Base-by-base conservation (phyloP, 2,113 vertebrate genomes). In the Chinchilla lanigera region DNA sequence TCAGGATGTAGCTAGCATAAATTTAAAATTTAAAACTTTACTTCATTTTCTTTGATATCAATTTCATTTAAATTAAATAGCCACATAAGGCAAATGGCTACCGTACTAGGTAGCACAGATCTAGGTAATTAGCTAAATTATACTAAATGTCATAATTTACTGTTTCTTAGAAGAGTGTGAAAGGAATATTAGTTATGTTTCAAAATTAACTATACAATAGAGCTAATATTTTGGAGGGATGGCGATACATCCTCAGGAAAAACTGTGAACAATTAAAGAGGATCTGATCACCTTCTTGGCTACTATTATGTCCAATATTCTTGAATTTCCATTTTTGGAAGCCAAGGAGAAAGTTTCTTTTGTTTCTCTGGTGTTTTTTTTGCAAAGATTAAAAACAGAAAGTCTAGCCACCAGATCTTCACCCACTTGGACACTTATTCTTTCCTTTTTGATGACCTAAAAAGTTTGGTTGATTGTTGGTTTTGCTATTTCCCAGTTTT, bases 21-120 rank as follows among this genome's bases (percentile, higher is more conserved):
- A 35, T 4, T 28, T 11, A 54, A 47, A 28, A 24, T 71, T 86
- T 26, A 75, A 75, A 75, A 44, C 38, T 67, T n/a, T 75, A 52
- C 26, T 81, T 73, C 9, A 81, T 78, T 71, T 38, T 38, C 54
- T 86, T 83, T 77, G 58, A 77, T 56, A 75, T n/a, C 58, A 85
- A 71, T 86, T 90, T 85, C n/a, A 75, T 82, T 61, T 69, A 82
- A 89, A 44, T 89, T n/a, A 73, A 90, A 71, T 71, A 95, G 41
- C 73, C 5, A 47, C 41, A 16, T 77, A 77, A 77, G 41, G 73
- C 73, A 77, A 30, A 47, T 47, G 41, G 26, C 26, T 47, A 82
- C 50, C 19, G 14, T 38, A 91, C 41, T 88, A 47, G 75, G 38
- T 30, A 56, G 11, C 44, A 96, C 12, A 87, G 20, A 84, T 67